Evolutionary conservation across 1,140 invertebrate species (phyloP).

Genomic region (Cyclargus thomasi): DNA sequence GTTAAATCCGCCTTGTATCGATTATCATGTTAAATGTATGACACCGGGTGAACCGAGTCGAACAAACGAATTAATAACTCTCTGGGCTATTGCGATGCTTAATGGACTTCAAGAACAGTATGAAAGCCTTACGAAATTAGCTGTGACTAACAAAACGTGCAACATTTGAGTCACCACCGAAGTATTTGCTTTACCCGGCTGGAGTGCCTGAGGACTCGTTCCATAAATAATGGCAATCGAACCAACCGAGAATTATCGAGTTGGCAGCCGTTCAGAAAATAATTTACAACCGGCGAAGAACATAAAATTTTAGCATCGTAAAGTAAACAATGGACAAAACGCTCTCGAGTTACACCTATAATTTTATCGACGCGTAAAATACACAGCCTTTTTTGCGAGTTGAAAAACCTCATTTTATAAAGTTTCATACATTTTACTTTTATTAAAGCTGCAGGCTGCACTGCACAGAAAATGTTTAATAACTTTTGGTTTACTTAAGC

Average conservation of each 20-base stretch:
- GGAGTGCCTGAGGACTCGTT: slow-evolving; percentile 37
- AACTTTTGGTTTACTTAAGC: background rate
- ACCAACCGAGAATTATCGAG: slow-evolving; percentile 57
- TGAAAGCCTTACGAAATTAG: background rate
- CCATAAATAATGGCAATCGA: slow-evolving; percentile 57
- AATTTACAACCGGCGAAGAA: slow-evolving; percentile 56
- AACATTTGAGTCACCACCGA: slow-evolving; percentile 5
- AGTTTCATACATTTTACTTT: too few species aligned
- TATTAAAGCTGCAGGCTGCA: background rate
- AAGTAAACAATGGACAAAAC: slow-evolving; percentile 72
- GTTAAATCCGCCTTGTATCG: background rate
- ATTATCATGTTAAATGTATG: background rate
- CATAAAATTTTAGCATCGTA: slow-evolving; percentile 65
- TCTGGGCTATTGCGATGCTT: too few species aligned
- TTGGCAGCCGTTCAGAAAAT: slow-evolving; percentile 66
- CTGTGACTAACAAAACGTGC: slow-evolving; percentile 3
- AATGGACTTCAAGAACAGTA: background rate
- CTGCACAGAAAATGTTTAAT: background rate
- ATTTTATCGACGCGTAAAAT: slow-evolving; percentile 13
- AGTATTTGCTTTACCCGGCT: slow-evolving; percentile 11
- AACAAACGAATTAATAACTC: background rate
- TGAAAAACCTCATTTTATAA: slow-evolving; percentile 1
- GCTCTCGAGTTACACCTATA: slow-evolving; percentile 14
- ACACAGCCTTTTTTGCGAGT: slow-evolving; percentile 26
- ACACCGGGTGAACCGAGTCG: background rate